Percentiles rank a stretch among this genome's conserved stretches.
Evolutionary conservation across 2,797 vertebrate genomes (phyloP).

Genomic region (Sebastes minor): DNA sequence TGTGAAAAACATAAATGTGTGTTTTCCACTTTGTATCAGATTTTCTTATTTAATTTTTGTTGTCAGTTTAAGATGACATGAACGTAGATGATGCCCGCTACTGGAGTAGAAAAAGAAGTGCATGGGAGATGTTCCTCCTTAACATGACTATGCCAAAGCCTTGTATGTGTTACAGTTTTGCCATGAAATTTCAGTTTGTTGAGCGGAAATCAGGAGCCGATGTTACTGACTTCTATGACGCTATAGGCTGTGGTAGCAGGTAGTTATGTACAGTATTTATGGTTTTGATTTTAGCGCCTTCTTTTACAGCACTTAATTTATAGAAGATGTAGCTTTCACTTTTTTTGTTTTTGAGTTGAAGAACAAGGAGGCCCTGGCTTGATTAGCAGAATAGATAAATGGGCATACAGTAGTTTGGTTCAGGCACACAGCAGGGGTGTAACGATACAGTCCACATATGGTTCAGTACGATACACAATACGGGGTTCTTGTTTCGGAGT

Average conservation of each 20-base stretch:
- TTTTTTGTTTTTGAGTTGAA: constrained; percentile 50
- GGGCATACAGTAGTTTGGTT: neutral
- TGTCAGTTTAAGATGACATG: constrained; percentile 19
- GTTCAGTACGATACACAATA: neutral
- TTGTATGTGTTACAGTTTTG: constrained; percentile 39
- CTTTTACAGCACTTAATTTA: constrained; percentile 92
- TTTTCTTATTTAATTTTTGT: constrained; percentile 60
- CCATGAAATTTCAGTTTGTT: constrained; percentile 31
- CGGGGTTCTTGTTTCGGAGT: neutral
- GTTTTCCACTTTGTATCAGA: constrained; percentile 46
- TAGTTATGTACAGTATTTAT: constrained; percentile 93
- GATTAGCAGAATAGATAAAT: constrained; percentile 6
- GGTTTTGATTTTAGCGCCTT: constrained; percentile 81
- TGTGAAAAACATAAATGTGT: constrained; percentile 13
- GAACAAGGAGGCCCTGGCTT: constrained; percentile 22
- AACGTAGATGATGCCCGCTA: constrained; percentile 41
- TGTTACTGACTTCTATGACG: constrained; percentile 33
- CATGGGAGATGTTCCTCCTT: constrained; percentile 52
- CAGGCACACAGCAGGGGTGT: neutral
- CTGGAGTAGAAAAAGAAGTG: constrained; percentile 47
- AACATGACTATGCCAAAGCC: constrained; percentile 64
- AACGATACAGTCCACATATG: neutral
- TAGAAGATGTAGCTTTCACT: constrained; percentile 79
- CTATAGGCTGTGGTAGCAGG: constrained; percentile 57
- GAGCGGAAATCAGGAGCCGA: constrained; percentile 16